Base-by-base conservation (phyloP, 2,797 vertebrate genomes). In the Micropoecilia bifurca region DNA sequence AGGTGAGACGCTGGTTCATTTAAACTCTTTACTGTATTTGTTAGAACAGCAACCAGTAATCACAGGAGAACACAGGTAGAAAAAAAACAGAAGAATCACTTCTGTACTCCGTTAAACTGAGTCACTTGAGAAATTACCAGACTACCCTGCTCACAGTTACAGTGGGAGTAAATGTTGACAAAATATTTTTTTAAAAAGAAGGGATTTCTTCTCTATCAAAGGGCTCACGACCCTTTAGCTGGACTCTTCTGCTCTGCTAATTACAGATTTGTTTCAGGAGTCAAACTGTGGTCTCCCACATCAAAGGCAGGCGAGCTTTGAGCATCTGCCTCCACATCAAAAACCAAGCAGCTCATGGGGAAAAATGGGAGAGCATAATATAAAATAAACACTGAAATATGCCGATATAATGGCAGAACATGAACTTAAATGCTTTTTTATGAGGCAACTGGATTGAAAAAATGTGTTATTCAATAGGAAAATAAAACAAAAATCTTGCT, bases 61-160 rank as follows among this genome's bases (percentile, higher is more conserved):
- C 68, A 78, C 68, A 25, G 33, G 71, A 83, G 80, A 71, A 61
- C 12, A 76, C 4, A 76, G 61, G 76, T 59, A 81, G 69, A 59
- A 74, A 78, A 78, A 46, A 16, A 79, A 85, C 59, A 83, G 66
- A 78, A 81, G 88, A 90, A 80, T 0, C 69, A 66, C 75, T 36
- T 50, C 50, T 76, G 30, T 66, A 77, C 61, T 76, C 33, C 7
- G 16, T 90, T 83, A 86, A 88, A 89, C 68, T 20, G 73, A 74
- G 33, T 79, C 80, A 85, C 43, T 28, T 63, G 66, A 82, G 71
- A 76, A 77, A 90, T 89, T 83, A 86, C 79, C 87, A 63, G 69
- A 90, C 81, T 71, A 77, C 82, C 36, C 86, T 83, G 86, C 83
- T 87, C 75, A 90, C 88, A 78, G 86, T 85, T 88, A 88, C 80